A percentile compares a stretch with the other conserved stretches of the same genome.
Conservation (phyloP, 2,797 vertebrate genomes). For the Allobates femoralis region DNA sequence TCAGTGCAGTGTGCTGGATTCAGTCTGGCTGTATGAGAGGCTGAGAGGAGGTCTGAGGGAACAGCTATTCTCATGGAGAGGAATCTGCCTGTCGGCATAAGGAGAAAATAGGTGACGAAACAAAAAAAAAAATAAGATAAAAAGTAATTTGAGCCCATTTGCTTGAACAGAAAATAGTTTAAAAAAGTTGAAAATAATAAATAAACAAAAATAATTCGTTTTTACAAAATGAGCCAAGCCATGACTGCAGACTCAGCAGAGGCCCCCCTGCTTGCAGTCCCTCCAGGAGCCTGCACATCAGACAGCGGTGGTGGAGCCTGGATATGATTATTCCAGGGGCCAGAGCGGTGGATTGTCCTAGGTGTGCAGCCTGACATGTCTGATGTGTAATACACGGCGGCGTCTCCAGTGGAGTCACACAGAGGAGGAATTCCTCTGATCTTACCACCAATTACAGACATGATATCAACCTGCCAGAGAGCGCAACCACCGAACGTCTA, state of each 20-base stretch:
- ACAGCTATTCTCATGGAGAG: too few relatives aligned
- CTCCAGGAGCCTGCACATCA: not conserved
- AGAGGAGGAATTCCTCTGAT: slow-evolving; percentile 8
- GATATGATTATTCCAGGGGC: not conserved
- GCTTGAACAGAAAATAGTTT: too few relatives aligned
- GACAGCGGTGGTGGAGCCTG: not conserved
- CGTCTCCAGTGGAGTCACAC: not conserved
- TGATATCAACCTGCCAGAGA: not conserved
- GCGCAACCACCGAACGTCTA: not conserved
- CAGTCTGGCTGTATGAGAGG: too few relatives aligned
- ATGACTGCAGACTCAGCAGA: not conserved
- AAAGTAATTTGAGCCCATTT: too few relatives aligned
- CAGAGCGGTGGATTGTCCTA: not conserved
- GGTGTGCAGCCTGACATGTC: not conserved
- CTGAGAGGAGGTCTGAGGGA: too few relatives aligned
- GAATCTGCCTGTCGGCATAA: too few relatives aligned
- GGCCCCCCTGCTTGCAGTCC: not conserved
- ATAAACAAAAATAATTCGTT: too few relatives aligned
- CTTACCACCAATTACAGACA: not conserved
- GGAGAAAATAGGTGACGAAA: too few relatives aligned
- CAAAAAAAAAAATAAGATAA: too few relatives aligned
- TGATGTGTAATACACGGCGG: not conserved
- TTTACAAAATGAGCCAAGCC: too few relatives aligned
- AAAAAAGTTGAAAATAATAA: too few relatives aligned
- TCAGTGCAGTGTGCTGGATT: too few relatives aligned